These are phyloP conservation scores for Pseudomyrmex flavicornis DNA, from an alignment of 1,140 invertebrate species.

Conservation along the genomic window DNA sequence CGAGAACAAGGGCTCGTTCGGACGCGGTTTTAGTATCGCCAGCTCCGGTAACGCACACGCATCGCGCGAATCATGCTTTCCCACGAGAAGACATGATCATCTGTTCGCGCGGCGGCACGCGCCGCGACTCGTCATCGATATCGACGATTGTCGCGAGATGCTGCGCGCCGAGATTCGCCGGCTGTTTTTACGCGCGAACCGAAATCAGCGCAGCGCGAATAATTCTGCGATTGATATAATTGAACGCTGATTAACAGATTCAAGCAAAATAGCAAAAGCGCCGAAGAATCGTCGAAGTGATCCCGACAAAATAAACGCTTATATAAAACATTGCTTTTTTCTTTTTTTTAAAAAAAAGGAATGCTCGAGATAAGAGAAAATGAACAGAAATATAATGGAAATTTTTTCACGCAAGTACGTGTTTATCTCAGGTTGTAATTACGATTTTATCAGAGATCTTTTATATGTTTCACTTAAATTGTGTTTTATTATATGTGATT, in stretches of 20 bases:
- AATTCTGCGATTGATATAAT: neutral
- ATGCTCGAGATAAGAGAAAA: too few species aligned
- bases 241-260: neutral
- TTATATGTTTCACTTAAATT: too few species aligned
- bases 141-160: slow-evolving; percentile 10
- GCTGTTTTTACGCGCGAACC: neutral
- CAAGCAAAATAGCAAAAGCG: neutral
- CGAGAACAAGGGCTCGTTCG: slow-evolving; percentile 22
- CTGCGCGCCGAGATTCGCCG: neutral
- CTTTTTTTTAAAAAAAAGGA: too few species aligned
- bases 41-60: slow-evolving; percentile 4
- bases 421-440: too few species aligned
- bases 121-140: neutral
- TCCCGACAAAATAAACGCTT: neutral
- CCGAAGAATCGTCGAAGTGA: neutral
- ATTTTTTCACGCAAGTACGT: too few species aligned
- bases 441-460: too few species aligned
- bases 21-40: slow-evolving; percentile 37
- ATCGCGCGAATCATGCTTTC: neutral
- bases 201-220: neutral
- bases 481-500: too few species aligned
- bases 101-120: neutral
- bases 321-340: neutral
- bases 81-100: slow-evolving; percentile 2
- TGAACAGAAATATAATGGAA: too few species aligned